phyloP scores from a whole-genome alignment of 1,140 invertebrate species.

The Lycorma delicatula region DNA sequence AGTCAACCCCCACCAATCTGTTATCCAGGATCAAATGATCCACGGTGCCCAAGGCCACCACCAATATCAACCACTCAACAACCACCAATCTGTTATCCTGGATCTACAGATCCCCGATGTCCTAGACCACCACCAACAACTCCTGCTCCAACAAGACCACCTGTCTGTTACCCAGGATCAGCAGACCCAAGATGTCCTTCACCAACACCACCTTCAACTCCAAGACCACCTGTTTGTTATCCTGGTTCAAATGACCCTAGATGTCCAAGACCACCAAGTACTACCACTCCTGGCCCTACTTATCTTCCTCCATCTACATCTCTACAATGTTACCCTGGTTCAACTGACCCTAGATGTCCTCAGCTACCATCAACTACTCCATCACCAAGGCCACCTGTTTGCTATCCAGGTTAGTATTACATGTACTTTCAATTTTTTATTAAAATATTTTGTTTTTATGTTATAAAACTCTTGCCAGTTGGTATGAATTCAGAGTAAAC shows the following conservation, averaged over 20 bases:
- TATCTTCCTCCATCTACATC: constrained; percentile 26
- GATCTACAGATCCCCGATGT: constrained; percentile 36
- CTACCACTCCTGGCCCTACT: too few species aligned
- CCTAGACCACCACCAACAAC: constrained; percentile 34
- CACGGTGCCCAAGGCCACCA: constrained; percentile 25
- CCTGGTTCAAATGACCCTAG: constrained; percentile 34
- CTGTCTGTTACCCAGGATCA: constrained; percentile 32
- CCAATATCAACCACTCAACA: constrained; percentile 9
- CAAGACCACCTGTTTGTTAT: constrained; percentile 23
- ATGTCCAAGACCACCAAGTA: constrained; percentile 31
- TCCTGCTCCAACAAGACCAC: constrained; percentile 27
- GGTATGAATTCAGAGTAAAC: too few species aligned
- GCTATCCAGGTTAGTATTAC: too few species aligned
- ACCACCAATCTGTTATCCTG: constrained; percentile 18
- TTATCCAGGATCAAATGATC: constrained; percentile 32
- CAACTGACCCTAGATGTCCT: constrained; percentile 36
- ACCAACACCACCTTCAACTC: constrained; percentile 12
- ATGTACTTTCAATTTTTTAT: too few species aligned
- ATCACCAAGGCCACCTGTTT: constrained; percentile 21
- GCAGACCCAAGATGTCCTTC: constrained; percentile 31
- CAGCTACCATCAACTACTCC: constrained; percentile 18
- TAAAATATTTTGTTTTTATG: too few species aligned
- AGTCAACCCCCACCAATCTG: constrained; percentile 21
- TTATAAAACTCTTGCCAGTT: too few species aligned
- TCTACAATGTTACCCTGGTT: constrained; percentile 32